phyloP scores from a whole-genome alignment of 2,888 invertebrate genomes.

The Platerodrilus igneus region DNA sequence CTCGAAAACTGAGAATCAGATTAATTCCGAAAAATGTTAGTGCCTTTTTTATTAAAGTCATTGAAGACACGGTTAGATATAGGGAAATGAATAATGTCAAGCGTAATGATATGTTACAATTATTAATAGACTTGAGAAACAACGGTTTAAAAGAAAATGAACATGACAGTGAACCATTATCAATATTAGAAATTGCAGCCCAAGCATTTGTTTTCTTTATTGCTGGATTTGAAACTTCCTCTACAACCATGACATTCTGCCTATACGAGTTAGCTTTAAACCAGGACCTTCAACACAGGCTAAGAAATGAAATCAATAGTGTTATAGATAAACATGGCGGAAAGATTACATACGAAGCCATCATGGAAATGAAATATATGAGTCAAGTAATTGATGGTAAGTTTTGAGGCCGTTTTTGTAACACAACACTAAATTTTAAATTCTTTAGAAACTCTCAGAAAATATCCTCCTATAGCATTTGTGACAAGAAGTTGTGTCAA shows the following conservation, averaged over 20 bases:
- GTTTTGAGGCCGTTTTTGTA: too few species aligned
- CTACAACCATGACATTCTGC: slow-evolving; percentile 45
- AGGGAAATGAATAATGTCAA: slow-evolving; percentile 46
- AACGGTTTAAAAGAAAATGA: slow-evolving; percentile 2
- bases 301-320: slow-evolving; percentile 44
- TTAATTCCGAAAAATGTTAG: slow-evolving; percentile 1
- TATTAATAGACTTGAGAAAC: slow-evolving; percentile 47
- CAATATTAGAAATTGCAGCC: slow-evolving; percentile 21
- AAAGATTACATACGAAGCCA: slow-evolving; percentile 47
- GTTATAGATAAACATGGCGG: slow-evolving; percentile 42
- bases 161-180: too few species aligned
- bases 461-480: slow-evolving; percentile 15
- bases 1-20: background rate
- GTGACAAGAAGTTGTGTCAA: slow-evolving; percentile 6
- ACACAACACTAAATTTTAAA: too few species aligned
- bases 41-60: slow-evolving; percentile 35
- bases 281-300: slow-evolving; percentile 45
- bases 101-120: slow-evolving; percentile 54
- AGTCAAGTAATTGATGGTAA: slow-evolving; percentile 46
- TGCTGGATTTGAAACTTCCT: slow-evolving; percentile 44
- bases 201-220: slow-evolving; percentile 35
- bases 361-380: slow-evolving; percentile 50
- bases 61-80: slow-evolving; percentile 46
- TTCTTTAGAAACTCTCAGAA: slow-evolving; percentile 28
- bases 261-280: slow-evolving; percentile 52